Percentiles rank a stretch among this genome's conserved stretches.
These are phyloP conservation scores for Gulo gulo DNA, from an alignment of 2,113 vertebrate species.

Conservation along the genomic window DNA sequence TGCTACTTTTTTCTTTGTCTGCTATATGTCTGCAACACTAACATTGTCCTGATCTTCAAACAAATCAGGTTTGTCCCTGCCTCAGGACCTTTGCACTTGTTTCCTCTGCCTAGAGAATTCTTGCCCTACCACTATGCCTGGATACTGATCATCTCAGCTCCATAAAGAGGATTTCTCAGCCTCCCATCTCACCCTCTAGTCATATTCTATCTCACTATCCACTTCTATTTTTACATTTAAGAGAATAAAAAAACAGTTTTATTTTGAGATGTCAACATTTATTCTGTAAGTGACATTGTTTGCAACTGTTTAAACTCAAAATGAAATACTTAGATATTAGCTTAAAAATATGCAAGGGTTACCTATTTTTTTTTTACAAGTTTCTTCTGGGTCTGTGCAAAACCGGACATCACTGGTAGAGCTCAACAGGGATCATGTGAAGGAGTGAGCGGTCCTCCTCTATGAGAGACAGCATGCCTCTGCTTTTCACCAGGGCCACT, in stretches of 20 bases:
- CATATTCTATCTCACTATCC: neutral
- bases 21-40: neutral
- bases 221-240: neutral
- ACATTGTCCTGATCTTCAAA: neutral
- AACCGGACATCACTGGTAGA: neutral
- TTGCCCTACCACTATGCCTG: too few relatives aligned
- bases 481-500: neutral
- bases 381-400: neutral
- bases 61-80: neutral
- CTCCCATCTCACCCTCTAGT: neutral
- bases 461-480: neutral
- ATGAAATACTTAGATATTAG: neutral
- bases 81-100: neutral
- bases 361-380: neutral
- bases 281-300: neutral
- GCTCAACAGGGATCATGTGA: neutral
- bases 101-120: neutral
- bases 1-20: neutral
- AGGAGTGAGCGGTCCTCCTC: neutral
- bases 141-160: neutral
- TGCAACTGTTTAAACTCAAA: neutral
- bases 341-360: neutral
- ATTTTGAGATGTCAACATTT: neutral
- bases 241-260: neutral
- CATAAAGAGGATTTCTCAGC: neutral